phyloP scores from a whole-genome alignment of 2,888 invertebrate genomes.

The Agonopterix arenella region DNA sequence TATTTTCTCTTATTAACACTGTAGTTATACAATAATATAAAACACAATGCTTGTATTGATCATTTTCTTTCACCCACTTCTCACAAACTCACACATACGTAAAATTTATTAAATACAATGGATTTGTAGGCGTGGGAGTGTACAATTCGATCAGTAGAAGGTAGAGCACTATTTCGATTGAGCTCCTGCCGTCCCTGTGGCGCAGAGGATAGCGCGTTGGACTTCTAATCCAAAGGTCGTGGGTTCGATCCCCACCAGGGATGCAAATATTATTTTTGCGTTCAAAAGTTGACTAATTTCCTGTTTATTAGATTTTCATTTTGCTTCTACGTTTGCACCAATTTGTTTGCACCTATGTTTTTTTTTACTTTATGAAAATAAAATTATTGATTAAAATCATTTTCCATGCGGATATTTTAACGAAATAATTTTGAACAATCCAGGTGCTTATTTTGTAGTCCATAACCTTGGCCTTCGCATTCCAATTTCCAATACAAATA shows the following conservation, averaged over 20 bases:
- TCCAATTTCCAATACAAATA: too few species aligned
- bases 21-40: constrained; percentile 4
- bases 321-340: background rate
- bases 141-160: constrained; percentile 10
- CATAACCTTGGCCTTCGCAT: too few species aligned
- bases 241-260: constrained; percentile 91
- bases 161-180: constrained; percentile 28
- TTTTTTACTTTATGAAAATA: background rate
- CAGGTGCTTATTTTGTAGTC: too few species aligned
- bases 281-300: background rate
- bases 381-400: too few species aligned
- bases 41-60: background rate
- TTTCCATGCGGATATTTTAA: too few species aligned
- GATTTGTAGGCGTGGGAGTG: constrained; percentile 6
- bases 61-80: constrained; percentile 8
- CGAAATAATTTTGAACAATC: too few species aligned
- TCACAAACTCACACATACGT: constrained; percentile 1
- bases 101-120: background rate
- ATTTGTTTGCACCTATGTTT: background rate
- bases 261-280: constrained; percentile 43
- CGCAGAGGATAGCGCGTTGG: constrained; percentile 92
- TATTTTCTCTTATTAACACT: background rate
- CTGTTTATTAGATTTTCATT: background rate
- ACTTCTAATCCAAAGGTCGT: constrained; percentile 93
- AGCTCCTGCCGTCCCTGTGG: constrained; percentile 79